Base-by-base conservation (phyloP, 2,797 vertebrate genomes). In the Amphiprion clarkii region DNA sequence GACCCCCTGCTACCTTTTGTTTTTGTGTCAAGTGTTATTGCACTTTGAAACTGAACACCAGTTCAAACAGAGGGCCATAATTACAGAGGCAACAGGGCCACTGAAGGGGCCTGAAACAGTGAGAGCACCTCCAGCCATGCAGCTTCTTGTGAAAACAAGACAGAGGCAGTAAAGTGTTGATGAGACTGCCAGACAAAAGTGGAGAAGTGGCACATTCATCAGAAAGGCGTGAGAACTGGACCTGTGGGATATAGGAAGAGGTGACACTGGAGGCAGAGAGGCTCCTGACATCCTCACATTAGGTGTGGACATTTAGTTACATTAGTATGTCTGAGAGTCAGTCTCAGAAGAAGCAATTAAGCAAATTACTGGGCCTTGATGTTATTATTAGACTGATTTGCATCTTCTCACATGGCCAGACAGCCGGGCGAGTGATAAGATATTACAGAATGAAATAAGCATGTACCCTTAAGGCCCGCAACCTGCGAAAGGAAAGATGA, bases 11-110 rank as follows among this genome's bases (percentile, higher is more conserved):
- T 74, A 85, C 82, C 79, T 90, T 91, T 92, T 93, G 86, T 89
- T 94, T 93, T 88, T 85, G 76, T 77, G 73, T 86, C 68, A 88
- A 89, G 84, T 89, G 83, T 90, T 93, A 85, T 85, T 91, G 78
- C 86, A 61, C 89, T 91, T 91, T 93, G 92, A 90, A 94, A 94
- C 89, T 73, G 63, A 91, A 91, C 87, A 92, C 91, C 87, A 88
- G 88, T 91, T 93, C 89, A 94, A 92, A 93, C 84, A 81, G 85
- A 66, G 73, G 79, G 74, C 77, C 70, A 61, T 89, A 91, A 89
- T 82, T 88, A 87, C 83, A 57, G 74, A 85, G 71, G 82, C 81
- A 67, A 64, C 51, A 55, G 62, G 51, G 64, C 23, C 70, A 73
- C 76, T 52, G 64, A 60, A 17, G 84, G 78, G 78, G 78, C 66